These are phyloP conservation scores for Mesochorus sp. DNA, from an alignment of 2,888 invertebrate species.

Conservation along the genomic window DNA sequence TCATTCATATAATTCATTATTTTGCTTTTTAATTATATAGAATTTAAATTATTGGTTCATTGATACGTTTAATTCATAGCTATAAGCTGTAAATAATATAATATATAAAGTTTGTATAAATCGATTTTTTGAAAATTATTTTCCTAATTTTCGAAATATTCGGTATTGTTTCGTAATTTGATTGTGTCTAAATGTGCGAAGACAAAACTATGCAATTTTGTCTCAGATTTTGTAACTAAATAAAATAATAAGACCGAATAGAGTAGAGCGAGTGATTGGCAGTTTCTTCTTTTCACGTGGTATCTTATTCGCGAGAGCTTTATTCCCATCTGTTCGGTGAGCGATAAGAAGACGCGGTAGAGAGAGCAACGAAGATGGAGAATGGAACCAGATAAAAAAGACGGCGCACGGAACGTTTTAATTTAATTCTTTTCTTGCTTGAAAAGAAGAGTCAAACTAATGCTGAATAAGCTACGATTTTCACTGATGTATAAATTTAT, in stretches of 20 bases:
- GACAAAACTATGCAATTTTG: no score
- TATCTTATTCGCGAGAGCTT: neutral
- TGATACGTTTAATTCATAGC: no score
- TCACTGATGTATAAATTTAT: slow-evolving; percentile 22
- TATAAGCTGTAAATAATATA: no score
- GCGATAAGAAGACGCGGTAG: slow-evolving; percentile 7
- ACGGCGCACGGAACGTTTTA: slow-evolving; percentile 6
- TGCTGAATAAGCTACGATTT: neutral
- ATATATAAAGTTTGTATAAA: no score
- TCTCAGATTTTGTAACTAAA: no score
- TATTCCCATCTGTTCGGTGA: neutral
- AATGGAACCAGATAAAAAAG: neutral
- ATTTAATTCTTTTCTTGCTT: neutral
- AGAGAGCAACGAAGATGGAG: neutral
- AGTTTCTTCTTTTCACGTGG: neutral
- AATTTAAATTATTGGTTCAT: no score
- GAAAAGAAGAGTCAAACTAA: neutral
- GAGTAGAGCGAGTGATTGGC: neutral
- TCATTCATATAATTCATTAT: neutral
- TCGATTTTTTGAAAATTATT: no score
- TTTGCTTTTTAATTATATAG: no score
- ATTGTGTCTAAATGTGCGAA: no score
- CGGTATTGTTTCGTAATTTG: no score
- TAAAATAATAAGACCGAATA: no score
- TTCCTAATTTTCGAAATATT: no score